Conservation (phyloP, 2,888 invertebrate genomes). For the Sphinx pinastri region DNA sequence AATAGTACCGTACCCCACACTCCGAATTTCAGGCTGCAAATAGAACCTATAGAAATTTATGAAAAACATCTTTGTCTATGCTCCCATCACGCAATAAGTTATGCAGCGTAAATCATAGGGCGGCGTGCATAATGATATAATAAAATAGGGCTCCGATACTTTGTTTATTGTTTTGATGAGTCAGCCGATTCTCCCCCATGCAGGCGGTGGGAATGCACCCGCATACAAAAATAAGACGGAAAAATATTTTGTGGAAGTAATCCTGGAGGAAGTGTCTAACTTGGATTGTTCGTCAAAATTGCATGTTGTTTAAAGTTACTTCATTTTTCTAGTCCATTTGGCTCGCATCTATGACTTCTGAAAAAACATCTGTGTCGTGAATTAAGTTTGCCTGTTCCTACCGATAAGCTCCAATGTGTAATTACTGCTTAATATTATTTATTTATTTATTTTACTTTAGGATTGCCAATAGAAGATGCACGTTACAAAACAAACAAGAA, state of each 20-base stretch:
- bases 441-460: too few relatives aligned
- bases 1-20: too few relatives aligned
- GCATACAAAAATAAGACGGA: conserved; percentile 69
- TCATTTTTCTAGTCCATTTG: not conserved
- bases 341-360: not conserved
- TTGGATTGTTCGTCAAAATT: conserved; percentile 12
- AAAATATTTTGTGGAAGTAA: conserved; percentile 26
- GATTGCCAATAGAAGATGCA: too few relatives aligned
- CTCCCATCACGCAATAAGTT: conserved; percentile 44
- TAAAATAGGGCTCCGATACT: conserved; percentile 81
- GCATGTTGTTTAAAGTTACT: not conserved
- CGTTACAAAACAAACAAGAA: too few relatives aligned
- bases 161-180: conserved; percentile 85
- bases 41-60: not conserved
- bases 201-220: conserved; percentile 56
- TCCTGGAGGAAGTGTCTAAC: conserved; percentile 24
- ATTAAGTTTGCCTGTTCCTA: too few relatives aligned
- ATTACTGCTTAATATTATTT: too few relatives aligned
- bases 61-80: conserved; percentile 7
- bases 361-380: too few relatives aligned
- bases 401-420: too few relatives aligned
- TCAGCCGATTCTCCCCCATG: conserved; percentile 71
- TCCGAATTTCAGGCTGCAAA: not conserved
- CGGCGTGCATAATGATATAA: conserved; percentile 81
- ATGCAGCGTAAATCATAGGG: conserved; percentile 82